Percentiles rank a stretch among this genome's conserved stretches.
Conservation (phyloP, 2,797 vertebrate genomes). For the Ctenopoma multispine region DNA sequence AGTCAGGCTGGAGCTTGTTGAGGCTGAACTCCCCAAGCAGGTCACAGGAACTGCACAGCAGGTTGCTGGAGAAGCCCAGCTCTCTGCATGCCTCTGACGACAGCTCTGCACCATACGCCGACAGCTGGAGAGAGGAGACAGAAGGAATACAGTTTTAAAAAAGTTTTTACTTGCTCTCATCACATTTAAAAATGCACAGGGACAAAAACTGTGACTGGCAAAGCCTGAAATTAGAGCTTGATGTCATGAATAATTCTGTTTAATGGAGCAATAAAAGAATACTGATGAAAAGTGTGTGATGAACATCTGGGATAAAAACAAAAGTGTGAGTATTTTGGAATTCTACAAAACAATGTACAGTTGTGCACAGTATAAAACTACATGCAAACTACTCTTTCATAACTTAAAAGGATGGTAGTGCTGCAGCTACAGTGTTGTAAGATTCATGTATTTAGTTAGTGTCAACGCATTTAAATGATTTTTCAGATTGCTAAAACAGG, state of each 20-base stretch:
- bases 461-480: no score
- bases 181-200: neutral
- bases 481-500: no score
- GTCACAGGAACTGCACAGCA: slow-evolving; percentile 97
- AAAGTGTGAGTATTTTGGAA: neutral
- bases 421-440: neutral
- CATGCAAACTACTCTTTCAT: no score
- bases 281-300: neutral
- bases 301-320: neutral
- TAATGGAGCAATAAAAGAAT: neutral
- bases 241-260: neutral
- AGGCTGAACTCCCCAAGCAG: slow-evolving; percentile 94
- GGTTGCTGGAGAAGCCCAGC: slow-evolving; percentile 97
- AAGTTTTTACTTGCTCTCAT: neutral
- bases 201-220: neutral
- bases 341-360: neutral
- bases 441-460: neutral
- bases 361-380: neutral
- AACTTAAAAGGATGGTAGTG: neutral
- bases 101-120: slow-evolving; percentile 87
- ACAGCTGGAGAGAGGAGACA: slow-evolving; percentile 80
- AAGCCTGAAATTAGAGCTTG: neutral
- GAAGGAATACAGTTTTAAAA: neutral
- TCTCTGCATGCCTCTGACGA: slow-evolving; percentile 96
- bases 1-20: slow-evolving; percentile 88